These are phyloP conservation scores for Syngnathus typhle DNA, from an alignment of 2,113 vertebrate genomes.

Conservation along the genomic window DNA sequence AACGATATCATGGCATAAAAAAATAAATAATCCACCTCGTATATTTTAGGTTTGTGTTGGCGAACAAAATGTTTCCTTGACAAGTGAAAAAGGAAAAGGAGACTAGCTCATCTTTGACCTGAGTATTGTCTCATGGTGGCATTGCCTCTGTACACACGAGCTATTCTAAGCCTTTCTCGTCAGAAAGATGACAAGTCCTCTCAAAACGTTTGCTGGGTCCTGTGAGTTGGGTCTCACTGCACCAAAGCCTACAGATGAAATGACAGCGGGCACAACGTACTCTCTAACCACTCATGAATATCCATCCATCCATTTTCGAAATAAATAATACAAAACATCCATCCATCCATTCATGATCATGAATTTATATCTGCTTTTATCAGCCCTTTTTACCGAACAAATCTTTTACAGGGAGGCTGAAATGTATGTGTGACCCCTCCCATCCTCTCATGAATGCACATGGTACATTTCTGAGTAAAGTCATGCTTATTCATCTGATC, in stretches of 20 bases:
- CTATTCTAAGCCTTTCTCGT: slow-evolving; percentile 64
- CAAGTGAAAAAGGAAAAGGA: slow-evolving; percentile 62
- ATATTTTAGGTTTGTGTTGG: slow-evolving; percentile 43
- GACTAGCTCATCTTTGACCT: slow-evolving; percentile 69
- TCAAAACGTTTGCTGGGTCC: slow-evolving; percentile 21
- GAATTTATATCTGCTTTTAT: not conserved
- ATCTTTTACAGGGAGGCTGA: not conserved
- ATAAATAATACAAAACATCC: not conserved
- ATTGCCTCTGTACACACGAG: slow-evolving; percentile 54
- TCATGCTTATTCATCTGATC: slow-evolving; percentile 57
- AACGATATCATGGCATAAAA: not conserved
- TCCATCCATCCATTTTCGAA: not conserved
- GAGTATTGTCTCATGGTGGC: slow-evolving; percentile 63
- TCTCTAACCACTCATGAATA: not conserved
- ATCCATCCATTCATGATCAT: not conserved
- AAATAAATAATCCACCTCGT: not conserved
- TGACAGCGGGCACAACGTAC: not conserved
- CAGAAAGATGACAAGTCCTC: slow-evolving; percentile 44
- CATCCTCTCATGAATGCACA: slow-evolving; percentile 19
- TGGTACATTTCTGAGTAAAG: slow-evolving; percentile 38
- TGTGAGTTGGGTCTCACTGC: slow-evolving; percentile 15
- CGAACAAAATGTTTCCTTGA: slow-evolving; percentile 65
- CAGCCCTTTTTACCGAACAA: not conserved
- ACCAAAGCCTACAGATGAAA: slow-evolving; percentile 6
- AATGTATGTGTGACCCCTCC: slow-evolving; percentile 5